Base-by-base conservation (phyloP, 2,797 vertebrate species). In the Rhinoraja longicauda region DNA sequence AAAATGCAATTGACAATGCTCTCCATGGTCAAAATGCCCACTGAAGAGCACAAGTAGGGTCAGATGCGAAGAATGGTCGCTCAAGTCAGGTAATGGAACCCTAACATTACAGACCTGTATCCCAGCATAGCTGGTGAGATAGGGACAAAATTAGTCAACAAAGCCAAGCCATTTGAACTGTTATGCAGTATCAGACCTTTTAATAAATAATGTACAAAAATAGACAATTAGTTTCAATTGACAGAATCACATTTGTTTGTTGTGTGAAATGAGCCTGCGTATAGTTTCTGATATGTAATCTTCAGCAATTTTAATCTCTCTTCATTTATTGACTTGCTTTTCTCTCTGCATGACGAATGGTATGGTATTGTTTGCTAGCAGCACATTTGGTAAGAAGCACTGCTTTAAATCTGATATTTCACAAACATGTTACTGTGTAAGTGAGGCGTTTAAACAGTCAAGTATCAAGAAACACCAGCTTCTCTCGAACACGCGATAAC, bases 241-340 rank as follows among this genome's bases (percentile, higher is more conserved):
- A 36, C n/a, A 19, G 36, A 6, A 64, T 84, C 81, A 64, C 59
- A 32, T 26, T 57, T 84, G 82, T 29, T 59, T 62, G n/a, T 24
- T 32, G 7, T 9, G 59, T 88, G 84, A 88, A 19, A 88, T 36
- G 59, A 88, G 59, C 39, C 24, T 92, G 64, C 45, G 64, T 57
- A 29, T 29, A 36, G 1, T 53, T 26, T 53, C 4, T 53, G 67
- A 92, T 73, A 45, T 75, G 57, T 73, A 39, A 53, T 92, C 29
- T 57, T 72, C 21, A 53, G 24, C 39, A 36, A 6, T 73, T 24
- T 92, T 75, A 24, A 73, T 90, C 86, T 67, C 62, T 90, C 79
- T 82, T 82, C 19, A 70, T 90, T 90, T 72, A 90, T 64, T 92
- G 90, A 92, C 90, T 73, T 91, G 24, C 90, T 73, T 57, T 75